A percentile compares a stretch with the other conserved stretches of the same genome.
These are phyloP conservation scores for Stenodera caucasica DNA, from an alignment of 2,888 invertebrate species.

Conservation along the genomic window DNA sequence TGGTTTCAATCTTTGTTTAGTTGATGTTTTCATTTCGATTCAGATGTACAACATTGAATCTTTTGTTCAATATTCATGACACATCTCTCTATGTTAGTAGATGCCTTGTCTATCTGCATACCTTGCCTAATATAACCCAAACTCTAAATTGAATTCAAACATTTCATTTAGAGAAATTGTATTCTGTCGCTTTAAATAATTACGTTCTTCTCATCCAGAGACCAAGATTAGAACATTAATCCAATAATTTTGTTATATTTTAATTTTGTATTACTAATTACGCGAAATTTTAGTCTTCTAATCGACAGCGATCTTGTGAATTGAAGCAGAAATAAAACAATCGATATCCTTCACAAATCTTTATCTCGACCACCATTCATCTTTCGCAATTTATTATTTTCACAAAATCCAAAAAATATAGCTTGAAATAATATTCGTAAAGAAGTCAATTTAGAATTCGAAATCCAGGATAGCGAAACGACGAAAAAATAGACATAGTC, in stretches of 20 bases:
- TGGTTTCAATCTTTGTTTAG: constrained; percentile 19
- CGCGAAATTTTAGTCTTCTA: no score
- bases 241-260: not conserved
- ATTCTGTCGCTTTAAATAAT: constrained; percentile 23
- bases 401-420: no score
- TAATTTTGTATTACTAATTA: no score
- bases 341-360: no score
- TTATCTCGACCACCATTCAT: no score
- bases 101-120: not conserved
- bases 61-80: constrained; percentile 28
- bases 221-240: not conserved
- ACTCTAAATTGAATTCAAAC: constrained; percentile 30
- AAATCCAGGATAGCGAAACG: no score
- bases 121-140: constrained; percentile 16
- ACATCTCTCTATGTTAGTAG: constrained; percentile 17
- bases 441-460: constrained; percentile 24
- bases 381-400: no score
- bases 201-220: not conserved
- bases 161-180: constrained; percentile 27
- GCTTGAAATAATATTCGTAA: not conserved
- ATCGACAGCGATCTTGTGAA: no score
- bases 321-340: no score
- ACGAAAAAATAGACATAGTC: constrained; percentile 24
- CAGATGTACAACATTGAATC: constrained; percentile 16
- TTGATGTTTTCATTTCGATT: constrained; percentile 25